Conservation (phyloP, 2,113 vertebrate genomes). For the Pluvialis apricaria region DNA sequence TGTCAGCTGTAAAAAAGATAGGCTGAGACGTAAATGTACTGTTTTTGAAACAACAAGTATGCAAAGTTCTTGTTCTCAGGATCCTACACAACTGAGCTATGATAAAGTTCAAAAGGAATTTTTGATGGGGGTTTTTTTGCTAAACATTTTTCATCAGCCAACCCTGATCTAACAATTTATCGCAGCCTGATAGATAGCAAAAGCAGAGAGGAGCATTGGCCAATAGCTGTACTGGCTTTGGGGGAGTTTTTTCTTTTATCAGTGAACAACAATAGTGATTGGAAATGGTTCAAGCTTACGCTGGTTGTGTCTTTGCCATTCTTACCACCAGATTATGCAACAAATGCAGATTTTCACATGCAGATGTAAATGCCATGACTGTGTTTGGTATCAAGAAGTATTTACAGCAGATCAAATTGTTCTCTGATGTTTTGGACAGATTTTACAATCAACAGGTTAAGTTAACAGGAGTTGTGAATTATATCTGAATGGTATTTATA, state of each 20-base stretch:
- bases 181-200: not conserved
- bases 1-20: conserved; percentile 29
- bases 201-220: not conserved
- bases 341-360: conserved; percentile 39
- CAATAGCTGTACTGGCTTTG: not conserved
- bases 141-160: not conserved
- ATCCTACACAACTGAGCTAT: not conserved
- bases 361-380: conserved; percentile 21
- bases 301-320: conserved; percentile 13
- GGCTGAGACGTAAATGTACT: not conserved
- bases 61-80: not conserved
- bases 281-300: not conserved
- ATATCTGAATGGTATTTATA: conserved; percentile 63
- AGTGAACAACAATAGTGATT: not conserved
- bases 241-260: not conserved
- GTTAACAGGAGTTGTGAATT: conserved; percentile 67
- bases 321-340: conserved; percentile 18
- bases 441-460: conserved; percentile 67
- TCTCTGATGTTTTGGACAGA: conserved; percentile 50
- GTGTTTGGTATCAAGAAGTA: conserved; percentile 42
- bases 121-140: not conserved
- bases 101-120: not conserved
- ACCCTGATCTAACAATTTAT: not conserved
- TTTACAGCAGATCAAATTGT: conserved; percentile 54
- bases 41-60: not conserved